Evolutionary conservation across 2,888 invertebrate species (phyloP).

Genomic region (Unio pictorum): DNA sequence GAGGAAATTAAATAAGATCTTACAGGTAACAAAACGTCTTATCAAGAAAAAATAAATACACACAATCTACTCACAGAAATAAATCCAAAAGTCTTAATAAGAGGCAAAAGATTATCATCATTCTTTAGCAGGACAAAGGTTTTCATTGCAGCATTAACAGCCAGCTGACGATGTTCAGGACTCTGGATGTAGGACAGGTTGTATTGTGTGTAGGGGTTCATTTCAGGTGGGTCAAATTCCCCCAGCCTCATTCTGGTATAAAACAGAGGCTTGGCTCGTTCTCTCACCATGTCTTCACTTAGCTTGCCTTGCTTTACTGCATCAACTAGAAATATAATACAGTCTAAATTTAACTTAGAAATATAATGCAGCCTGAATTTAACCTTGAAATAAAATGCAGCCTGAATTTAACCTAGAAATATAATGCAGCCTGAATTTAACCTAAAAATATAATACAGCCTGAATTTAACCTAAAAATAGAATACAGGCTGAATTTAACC

Average conservation of each 20-base stretch:
- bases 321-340: conserved; percentile 23
- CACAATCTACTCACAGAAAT: conserved; percentile 27
- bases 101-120: conserved; percentile 23
- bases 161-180: conserved; percentile 42
- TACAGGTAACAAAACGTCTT: conserved; percentile 11
- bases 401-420: too few relatives aligned
- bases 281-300: conserved; percentile 35
- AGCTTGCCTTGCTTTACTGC: conserved; percentile 44
- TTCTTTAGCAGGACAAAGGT: conserved; percentile 65
- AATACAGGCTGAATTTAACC: too few relatives aligned
- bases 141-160: conserved; percentile 56
- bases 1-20: conserved; percentile 4
- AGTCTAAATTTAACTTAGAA: background rate
- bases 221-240: conserved; percentile 60
- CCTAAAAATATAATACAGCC: too few relatives aligned
- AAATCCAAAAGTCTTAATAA: conserved; percentile 30
- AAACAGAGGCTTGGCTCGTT: conserved; percentile 54
- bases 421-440: too few relatives aligned
- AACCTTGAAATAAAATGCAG: too few relatives aligned
- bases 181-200: conserved; percentile 45
- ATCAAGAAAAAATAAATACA: background rate
- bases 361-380: background rate
- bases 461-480: too few relatives aligned
- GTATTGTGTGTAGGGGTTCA: conserved; percentile 57
- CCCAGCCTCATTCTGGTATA: conserved; percentile 62